A percentile compares a stretch with the other conserved stretches of the same genome.
Evolutionary conservation across 92 coral and sea anemone species (phyloP).

Genomic region (Actinostola sp.): DNA sequence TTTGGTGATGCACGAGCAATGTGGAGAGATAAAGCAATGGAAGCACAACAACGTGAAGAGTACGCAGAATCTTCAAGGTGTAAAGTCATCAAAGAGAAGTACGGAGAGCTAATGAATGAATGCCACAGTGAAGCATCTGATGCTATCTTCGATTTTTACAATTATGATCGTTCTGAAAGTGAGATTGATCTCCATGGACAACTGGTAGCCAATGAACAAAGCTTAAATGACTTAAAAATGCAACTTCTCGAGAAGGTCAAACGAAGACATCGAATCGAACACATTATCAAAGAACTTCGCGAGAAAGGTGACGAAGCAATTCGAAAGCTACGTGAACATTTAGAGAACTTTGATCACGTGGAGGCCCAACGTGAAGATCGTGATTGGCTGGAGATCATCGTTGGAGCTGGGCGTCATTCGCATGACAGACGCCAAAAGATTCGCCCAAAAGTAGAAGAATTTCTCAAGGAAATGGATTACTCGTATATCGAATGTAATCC

Average conservation of each 20-base stretch:
- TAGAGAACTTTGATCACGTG: constrained; percentile 6
- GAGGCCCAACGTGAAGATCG: constrained; percentile 7
- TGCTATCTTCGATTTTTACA: constrained; percentile 29
- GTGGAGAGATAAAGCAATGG: constrained; percentile 27
- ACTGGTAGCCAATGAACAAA: constrained; percentile 21
- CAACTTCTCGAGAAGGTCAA: constrained; percentile 1
- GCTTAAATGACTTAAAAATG: background rate
- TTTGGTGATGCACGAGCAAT: constrained; percentile 14
- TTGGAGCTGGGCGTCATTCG: constrained; percentile 47
- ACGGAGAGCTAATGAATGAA: constrained; percentile 23
- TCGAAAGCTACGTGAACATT: constrained; percentile 12
- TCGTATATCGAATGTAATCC: constrained; percentile 19
- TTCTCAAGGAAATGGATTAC: background rate
- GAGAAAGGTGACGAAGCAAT: constrained; percentile 33
- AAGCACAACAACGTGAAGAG: background rate
- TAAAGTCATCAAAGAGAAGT: constrained; percentile 14
- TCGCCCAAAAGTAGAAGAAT: constrained; percentile 34
- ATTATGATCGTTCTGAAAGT: constrained; percentile 28
- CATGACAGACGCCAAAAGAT: constrained; percentile 24
- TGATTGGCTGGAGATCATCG: constrained; percentile 48
- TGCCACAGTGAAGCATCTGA: constrained; percentile 27
- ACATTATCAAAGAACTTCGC: constrained; percentile 3
- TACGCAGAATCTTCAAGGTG: constrained; percentile 6
- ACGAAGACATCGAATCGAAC: background rate
- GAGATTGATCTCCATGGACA: constrained; percentile 49